Percentiles rank a stretch among this genome's conserved stretches.
phyloP scores from a whole-genome alignment of 2,113 vertebrate species.

The Neotragus moschatus region DNA sequence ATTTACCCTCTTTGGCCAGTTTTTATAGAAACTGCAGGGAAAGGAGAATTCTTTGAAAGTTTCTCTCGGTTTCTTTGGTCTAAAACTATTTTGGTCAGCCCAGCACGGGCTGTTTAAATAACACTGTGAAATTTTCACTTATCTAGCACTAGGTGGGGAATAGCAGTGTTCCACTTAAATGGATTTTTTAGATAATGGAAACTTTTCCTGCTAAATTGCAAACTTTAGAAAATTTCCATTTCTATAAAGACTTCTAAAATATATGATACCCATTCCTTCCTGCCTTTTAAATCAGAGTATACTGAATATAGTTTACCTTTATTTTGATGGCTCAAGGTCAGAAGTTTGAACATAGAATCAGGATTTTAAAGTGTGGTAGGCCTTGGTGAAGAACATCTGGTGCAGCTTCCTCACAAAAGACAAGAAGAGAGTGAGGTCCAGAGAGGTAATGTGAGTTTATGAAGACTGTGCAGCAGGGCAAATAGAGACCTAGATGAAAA shows the following conservation, averaged over 20 bases:
- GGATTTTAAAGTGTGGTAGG: not conserved
- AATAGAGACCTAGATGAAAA: not conserved
- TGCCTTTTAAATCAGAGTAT: not conserved
- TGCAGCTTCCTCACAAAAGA: not conserved
- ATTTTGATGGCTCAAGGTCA: not conserved
- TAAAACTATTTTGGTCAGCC: constrained; percentile 16
- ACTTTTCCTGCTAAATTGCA: not conserved
- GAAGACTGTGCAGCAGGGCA: not conserved
- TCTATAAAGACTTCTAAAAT: constrained; percentile 24
- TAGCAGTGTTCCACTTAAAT: not conserved
- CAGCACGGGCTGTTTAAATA: constrained; percentile 23
- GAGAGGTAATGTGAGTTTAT: not conserved
- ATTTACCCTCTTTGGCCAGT: not conserved
- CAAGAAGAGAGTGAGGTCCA: not conserved
- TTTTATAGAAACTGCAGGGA: not conserved
- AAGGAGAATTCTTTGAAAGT: not conserved
- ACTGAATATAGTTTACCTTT: not conserved
- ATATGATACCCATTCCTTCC: not conserved
- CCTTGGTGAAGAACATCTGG: not conserved
- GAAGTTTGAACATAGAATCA: not conserved
- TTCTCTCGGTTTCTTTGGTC: constrained; percentile 21
- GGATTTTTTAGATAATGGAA: constrained; percentile 47
- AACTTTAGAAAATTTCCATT: not conserved
- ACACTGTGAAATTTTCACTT: constrained; percentile 29
- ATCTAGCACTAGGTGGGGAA: not conserved